Conservation (phyloP, 2,113 vertebrate genomes). For the Corythaixoides concolor region DNA sequence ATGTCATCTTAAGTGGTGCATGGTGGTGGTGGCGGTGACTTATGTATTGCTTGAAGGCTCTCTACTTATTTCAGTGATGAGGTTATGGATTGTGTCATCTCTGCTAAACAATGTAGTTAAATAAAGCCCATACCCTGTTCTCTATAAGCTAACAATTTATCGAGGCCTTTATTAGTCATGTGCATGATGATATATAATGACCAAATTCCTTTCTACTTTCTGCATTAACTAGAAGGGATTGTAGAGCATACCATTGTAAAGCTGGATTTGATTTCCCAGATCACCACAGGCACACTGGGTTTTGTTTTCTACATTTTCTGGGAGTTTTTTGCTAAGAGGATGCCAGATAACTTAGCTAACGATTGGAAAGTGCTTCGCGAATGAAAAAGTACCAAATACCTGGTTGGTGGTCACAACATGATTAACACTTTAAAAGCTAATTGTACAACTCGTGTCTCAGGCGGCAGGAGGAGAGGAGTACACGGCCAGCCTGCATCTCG, state of each 20-base stretch:
- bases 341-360: background rate
- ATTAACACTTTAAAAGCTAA: background rate
- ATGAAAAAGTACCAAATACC: background rate
- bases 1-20: background rate
- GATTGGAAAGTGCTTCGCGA: background rate
- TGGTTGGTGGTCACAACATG: background rate
- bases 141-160: background rate
- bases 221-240: background rate
- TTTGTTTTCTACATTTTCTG: background rate
- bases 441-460: rapidly evolving
- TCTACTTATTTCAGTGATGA: background rate
- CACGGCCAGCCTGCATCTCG: background rate
- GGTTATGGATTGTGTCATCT: background rate
- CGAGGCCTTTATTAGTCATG: background rate
- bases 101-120: background rate
- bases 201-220: background rate
- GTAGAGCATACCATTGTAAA: background rate
- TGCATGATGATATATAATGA: background rate
- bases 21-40: background rate
- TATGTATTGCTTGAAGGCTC: background rate
- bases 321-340: background rate
- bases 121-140: background rate
- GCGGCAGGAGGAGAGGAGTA: background rate
- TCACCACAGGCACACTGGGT: background rate
- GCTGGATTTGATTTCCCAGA: background rate